Percentiles rank a stretch among this genome's conserved stretches.
Conservation (phyloP, 2,797 vertebrate genomes). For the Etheostoma perlongum region DNA sequence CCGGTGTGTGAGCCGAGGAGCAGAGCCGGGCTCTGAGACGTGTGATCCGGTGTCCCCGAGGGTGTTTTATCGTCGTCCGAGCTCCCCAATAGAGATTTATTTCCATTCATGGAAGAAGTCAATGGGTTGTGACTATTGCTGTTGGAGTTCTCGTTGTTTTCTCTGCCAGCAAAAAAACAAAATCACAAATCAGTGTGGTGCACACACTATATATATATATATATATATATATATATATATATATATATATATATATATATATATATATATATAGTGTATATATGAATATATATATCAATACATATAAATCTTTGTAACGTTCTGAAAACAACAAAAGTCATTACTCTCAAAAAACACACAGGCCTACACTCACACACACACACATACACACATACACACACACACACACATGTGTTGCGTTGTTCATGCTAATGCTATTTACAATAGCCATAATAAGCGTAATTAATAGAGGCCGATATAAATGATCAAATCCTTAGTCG, state of each 20-base stretch:
- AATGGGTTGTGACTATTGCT: conserved; percentile 95
- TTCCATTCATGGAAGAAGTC: conserved; percentile 96
- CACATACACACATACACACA: neutral
- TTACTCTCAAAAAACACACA: neutral
- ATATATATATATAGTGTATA: no score
- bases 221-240: neutral
- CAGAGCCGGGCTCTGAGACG: conserved; percentile 93
- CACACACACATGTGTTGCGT: neutral
- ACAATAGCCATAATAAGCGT: conserved; percentile 11
- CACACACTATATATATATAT: no score
- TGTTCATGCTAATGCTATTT: conserved; percentile 3
- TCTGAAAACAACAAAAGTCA: neutral
- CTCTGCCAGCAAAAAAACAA: conserved; percentile 82
- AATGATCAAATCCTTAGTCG: neutral
- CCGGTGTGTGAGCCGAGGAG: conserved; percentile 91
- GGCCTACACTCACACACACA: neutral
- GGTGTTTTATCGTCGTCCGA: conserved; percentile 99
- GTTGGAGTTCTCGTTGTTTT: conserved; percentile 99
- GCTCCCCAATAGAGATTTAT: conserved; percentile 97
- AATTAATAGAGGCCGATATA: neutral
- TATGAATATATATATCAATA: neutral
- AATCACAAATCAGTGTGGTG: neutral
- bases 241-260: neutral
- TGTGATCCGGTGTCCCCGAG: conserved; percentile 95
- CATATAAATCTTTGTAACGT: neutral